phyloP scores from a whole-genome alignment of 2,888 invertebrate species.

The Limenitis camilla region DNA sequence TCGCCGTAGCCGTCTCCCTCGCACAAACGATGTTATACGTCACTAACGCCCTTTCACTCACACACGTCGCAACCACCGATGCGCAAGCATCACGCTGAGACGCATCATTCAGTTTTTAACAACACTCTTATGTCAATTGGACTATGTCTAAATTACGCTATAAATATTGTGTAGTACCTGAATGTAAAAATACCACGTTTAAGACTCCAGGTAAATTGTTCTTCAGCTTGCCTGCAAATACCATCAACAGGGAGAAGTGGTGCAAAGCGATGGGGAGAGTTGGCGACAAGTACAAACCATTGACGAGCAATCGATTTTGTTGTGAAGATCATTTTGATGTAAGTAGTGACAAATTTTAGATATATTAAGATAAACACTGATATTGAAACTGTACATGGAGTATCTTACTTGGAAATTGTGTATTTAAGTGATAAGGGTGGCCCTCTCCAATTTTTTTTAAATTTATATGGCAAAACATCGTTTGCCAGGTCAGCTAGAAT shows the following conservation, averaged over 20 bases:
- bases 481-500: too few relatives aligned
- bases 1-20: too few relatives aligned
- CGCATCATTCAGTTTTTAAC: background rate
- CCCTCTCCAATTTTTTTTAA: too few relatives aligned
- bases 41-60: too few relatives aligned
- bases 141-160: background rate
- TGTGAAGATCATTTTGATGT: constrained; percentile 11
- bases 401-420: background rate
- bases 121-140: background rate
- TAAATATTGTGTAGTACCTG: background rate
- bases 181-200: constrained; percentile 5
- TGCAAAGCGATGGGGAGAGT: background rate
- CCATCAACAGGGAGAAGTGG: background rate
- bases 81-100: background rate
- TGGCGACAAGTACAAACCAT: background rate
- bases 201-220: background rate
- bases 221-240: background rate
- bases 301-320: background rate
- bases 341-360: background rate
- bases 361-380: background rate
- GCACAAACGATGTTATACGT: too few relatives aligned
- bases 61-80: too few relatives aligned
- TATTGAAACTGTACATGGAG: too few relatives aligned
- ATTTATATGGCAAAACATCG: too few relatives aligned
- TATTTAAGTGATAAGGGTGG: too few relatives aligned